phyloP scores from a whole-genome alignment of 2,888 invertebrate species.

The Hirtodrosophila trivittata region DNA sequence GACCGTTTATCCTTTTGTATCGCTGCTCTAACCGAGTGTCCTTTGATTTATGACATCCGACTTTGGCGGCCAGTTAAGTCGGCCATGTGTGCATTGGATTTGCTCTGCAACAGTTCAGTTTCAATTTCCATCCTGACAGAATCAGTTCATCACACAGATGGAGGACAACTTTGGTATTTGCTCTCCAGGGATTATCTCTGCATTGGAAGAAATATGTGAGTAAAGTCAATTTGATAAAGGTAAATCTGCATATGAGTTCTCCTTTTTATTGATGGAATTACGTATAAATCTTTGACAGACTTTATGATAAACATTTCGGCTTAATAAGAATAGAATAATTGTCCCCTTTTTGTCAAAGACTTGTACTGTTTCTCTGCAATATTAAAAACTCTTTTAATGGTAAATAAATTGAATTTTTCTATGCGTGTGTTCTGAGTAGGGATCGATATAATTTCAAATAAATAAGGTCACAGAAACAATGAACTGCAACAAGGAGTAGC shows the following conservation, averaged over 20 bases:
- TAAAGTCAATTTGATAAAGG: background rate
- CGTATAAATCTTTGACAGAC: too few species aligned
- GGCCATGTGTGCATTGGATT: conserved; percentile 40
- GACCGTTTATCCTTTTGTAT: conserved; percentile 46
- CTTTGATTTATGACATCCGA: conserved; percentile 67
- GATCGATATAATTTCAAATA: too few species aligned
- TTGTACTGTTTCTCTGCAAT: too few species aligned
- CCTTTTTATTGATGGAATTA: too few species aligned
- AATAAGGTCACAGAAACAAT: too few species aligned
- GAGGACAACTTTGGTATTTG: background rate
- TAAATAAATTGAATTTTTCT: too few species aligned
- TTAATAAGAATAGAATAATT: too few species aligned
- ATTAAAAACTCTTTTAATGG: conserved; percentile 19
- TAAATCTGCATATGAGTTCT: too few species aligned
- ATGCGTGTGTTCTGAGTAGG: too few species aligned
- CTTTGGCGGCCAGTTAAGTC: conserved; percentile 49
- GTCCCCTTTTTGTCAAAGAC: too few species aligned
- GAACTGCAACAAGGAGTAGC: too few species aligned
- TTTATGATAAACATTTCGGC: too few species aligned
- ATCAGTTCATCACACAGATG: conserved; percentile 39
- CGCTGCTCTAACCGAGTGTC: conserved; percentile 15
- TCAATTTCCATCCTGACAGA: conserved; percentile 44
- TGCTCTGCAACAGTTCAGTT: conserved; percentile 50
- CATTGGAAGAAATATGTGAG: conserved; percentile 3
- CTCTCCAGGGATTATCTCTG: background rate